A percentile compares a stretch with the other conserved stretches of the same genome.
phyloP scores from a whole-genome alignment of 2,888 invertebrate genomes.

The Andrena bicolor region DNA sequence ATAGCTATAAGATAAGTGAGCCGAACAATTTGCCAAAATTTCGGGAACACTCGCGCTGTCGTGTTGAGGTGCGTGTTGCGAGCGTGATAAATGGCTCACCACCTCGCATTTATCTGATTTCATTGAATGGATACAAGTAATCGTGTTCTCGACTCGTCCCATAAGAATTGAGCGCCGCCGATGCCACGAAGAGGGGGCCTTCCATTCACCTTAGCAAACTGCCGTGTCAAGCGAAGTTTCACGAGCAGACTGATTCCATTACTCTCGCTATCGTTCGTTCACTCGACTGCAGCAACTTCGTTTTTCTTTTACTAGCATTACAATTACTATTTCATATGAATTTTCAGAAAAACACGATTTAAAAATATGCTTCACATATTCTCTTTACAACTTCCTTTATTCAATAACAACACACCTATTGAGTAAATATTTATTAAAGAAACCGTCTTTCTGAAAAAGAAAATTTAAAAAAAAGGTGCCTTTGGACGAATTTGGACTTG shows the following conservation, averaged over 20 bases:
- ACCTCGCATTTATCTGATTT: constrained; percentile 51
- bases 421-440: too few relatives aligned
- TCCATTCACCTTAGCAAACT: constrained; percentile 70
- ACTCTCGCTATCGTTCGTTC: constrained; percentile 57
- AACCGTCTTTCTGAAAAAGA: too few relatives aligned
- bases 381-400: too few relatives aligned
- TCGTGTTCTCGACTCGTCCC: constrained; percentile 42
- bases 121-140: constrained; percentile 54
- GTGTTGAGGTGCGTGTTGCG: constrained; percentile 1
- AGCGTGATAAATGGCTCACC: constrained; percentile 46
- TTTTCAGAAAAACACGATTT: too few relatives aligned
- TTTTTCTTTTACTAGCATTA: constrained; percentile 31
- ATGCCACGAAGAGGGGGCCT: not conserved
- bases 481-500: too few relatives aligned
- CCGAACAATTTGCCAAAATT: constrained; percentile 10
- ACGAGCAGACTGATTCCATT: constrained; percentile 33
- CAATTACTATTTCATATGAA: too few relatives aligned
- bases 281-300: constrained; percentile 7
- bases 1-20: not conserved
- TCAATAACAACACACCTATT: too few relatives aligned
- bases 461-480: too few relatives aligned
- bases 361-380: too few relatives aligned
- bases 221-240: constrained; percentile 50
- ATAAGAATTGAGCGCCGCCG: constrained; percentile 35
- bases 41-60: not conserved